Evolutionary conservation across 64 coral and sea anemone species (phyloP), one percentile per base, ranked within the genome.

Genomic region (Pocillopora verrucosa): DNA sequence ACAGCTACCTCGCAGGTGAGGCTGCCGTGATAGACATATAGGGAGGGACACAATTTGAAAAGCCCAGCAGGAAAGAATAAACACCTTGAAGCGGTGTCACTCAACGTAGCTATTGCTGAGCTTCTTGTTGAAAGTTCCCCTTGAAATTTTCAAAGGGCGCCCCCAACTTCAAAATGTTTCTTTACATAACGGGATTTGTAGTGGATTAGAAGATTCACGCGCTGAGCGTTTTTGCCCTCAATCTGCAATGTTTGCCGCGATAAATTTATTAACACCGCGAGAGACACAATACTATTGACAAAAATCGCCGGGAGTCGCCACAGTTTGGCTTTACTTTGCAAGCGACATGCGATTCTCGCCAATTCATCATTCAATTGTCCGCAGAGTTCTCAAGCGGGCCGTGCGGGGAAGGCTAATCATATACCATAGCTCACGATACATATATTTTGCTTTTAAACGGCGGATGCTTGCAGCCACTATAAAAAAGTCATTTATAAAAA

Each of bases 11-110:
- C 74, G 95, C 95, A 97, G 95, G 95, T 97, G 95, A 97, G 93
- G 87, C 61, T 91, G 90, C 85, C 78, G 72, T 97, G 95, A 97
- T 97, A 74, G 95, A 97, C 95, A 90, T 76, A 76, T 97, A 78
- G 95, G 95, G 89, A 89, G 91, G 92, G 93, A 87, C 89, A 88
- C 61, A 86, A 84, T 97, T 97, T 97, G 95, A 97, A 97, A 93
- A 84, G 90, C 95, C 1, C 95, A 97, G 92, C 95, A 76, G 80
- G 95, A 88, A 78, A 88, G 72, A 78, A 87, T 97, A 97, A 97
- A 97, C 95, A 97, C 90, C 95, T 97, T 87, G 51, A 67, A 97
- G 91, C 95, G 90, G 91, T 97, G 83, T 88, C 92, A 83, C 82
- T 93, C 86, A 93, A 76, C 87, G 61, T 70, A 77, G 75, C 69